Evolutionary conservation across 2,113 vertebrate species (phyloP), one percentile per base, ranked within the genome.

Genomic region (Odontophorus gujanensis): DNA sequence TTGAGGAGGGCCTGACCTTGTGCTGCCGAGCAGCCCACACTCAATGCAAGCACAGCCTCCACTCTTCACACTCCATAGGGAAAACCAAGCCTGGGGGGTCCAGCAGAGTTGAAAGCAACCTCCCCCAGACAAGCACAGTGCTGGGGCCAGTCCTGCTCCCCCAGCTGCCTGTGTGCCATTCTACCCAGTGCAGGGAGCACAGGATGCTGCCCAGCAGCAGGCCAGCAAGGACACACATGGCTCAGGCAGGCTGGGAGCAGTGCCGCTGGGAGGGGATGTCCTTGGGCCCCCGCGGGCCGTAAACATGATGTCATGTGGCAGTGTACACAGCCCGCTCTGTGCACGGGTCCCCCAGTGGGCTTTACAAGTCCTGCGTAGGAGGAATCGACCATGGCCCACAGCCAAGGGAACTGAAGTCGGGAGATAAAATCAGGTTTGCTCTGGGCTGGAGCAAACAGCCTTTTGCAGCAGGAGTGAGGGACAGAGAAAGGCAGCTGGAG

Each of bases 351-450:
- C 67, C 72, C 3, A 78, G 93, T 93, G 91, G 85, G 76, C 95
- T 96, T 55, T 92, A 62, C 85, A 76, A 83, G 78, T 89, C 79
- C 87, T 96, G 96, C 87, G 97, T 97, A 95, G 97, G 97, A 97
- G 96, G 96, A 92, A 96, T 77, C 78, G 0, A 71, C 80, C 5
- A 0, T 95, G 97, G 97, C 95, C 94, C 85, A 80, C 91, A 25
- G 96, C 97, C 97, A 97, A 96, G 75, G 93, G 85, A 90, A 90
- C 96, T 97, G 93, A 62, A 96, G 95, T 61, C 11, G 3, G 81
- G 80, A 97, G 96, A 97, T 97, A 97, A 96, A 96, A 97, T 97
- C 96, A 95, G 95, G 96, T 96, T 97, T 96, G 95, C 89, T 96
- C 96, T 93, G 89, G 91, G 95, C 94, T 94, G 92, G 63, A 96